phyloP scores from a whole-genome alignment of 2,113 vertebrate species.

The Oxyura jamaicensis region DNA sequence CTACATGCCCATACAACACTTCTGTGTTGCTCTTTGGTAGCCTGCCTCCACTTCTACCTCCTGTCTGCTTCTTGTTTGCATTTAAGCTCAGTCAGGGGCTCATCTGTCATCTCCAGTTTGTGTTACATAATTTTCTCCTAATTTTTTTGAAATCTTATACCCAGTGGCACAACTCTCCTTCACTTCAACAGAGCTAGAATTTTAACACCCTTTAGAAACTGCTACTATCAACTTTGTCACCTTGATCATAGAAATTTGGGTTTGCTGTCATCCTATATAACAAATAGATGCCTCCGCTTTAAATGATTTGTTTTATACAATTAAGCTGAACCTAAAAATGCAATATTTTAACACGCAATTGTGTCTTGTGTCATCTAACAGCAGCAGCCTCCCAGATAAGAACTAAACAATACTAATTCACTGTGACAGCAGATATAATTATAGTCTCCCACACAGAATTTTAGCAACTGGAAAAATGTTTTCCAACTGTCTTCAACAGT shows the following conservation, averaged over 20 bases:
- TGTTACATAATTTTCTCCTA: not conserved
- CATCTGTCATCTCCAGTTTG: not conserved
- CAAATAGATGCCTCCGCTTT: not conserved
- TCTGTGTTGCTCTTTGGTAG: not conserved
- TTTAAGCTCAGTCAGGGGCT: not conserved
- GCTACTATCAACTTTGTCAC: not conserved
- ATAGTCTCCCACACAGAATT: not conserved
- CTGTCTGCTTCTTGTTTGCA: not conserved
- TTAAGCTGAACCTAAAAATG: not conserved
- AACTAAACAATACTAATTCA: not conserved
- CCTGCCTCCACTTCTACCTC: not conserved
- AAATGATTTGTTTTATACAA: not conserved
- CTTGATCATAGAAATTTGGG: not conserved
- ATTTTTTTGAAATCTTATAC: constrained; percentile 36
- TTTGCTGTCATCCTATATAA: not conserved
- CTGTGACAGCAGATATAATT: not conserved
- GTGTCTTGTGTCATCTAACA: not conserved
- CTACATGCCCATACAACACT: not conserved
- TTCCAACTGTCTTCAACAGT: not conserved
- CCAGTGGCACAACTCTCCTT: not conserved
- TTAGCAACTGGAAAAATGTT: not conserved
- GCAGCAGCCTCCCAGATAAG: not conserved
- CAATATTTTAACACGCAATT: not conserved
- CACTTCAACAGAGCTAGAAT: not conserved
- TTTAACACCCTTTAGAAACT: constrained; percentile 15